phyloP scores from a whole-genome alignment of 2,113 vertebrate species.

The Fregata magnificens region DNA sequence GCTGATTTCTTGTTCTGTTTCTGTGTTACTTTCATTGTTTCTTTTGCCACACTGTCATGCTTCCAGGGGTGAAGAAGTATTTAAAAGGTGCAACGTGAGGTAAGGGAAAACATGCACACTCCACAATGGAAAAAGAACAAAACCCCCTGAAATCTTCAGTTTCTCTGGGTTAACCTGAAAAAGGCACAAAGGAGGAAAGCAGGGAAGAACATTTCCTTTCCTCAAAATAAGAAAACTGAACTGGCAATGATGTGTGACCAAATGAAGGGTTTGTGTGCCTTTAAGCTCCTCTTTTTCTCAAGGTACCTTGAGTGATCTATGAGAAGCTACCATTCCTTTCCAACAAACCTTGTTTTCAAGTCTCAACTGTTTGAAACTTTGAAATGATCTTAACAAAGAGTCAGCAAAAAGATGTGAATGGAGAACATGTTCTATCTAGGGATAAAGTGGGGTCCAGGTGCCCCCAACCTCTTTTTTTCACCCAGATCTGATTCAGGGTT shows the following conservation, averaged over 20 bases:
- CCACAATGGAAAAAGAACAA: background rate
- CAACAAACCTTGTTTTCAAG: background rate
- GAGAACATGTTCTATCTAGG: background rate
- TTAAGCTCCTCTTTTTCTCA: background rate
- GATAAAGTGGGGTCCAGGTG: background rate
- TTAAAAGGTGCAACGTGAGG: background rate
- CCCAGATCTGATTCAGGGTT: background rate
- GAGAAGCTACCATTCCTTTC: background rate
- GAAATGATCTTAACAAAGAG: background rate
- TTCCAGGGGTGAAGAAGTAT: background rate
- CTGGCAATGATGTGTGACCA: background rate
- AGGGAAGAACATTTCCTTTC: background rate
- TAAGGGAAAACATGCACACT: background rate
- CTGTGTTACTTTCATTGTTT: background rate
- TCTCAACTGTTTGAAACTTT: background rate
- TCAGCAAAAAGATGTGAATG: background rate
- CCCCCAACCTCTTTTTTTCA: background rate
- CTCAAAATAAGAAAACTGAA: background rate
- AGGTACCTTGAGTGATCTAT: background rate
- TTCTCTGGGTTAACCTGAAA: background rate
- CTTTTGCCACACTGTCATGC: background rate
- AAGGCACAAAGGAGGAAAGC: background rate
- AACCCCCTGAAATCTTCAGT: background rate
- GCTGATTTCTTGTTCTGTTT: background rate
- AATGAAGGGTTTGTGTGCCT: background rate